Base-by-base conservation (phyloP, 2,888 invertebrate species). In the Napeogenes inachia region DNA sequence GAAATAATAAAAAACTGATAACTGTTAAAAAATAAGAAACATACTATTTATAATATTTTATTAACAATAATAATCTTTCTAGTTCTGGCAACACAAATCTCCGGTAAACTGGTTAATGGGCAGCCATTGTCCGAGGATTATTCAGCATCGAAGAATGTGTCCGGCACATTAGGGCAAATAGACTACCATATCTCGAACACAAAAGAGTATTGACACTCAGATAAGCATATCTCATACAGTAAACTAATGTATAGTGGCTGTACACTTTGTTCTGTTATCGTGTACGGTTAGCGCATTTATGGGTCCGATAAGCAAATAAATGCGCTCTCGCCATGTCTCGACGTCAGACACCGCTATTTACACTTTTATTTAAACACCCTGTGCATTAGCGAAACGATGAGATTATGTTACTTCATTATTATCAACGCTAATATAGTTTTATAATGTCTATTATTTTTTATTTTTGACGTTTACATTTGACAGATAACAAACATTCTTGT, bases 151-250 rank as follows among this genome's bases (percentile, higher is more conserved):
- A 83, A 81, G 88, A 89, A 89, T 89, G 87, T 76, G 81, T 74
- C 75, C 77, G 78, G 72, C 78, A 79, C 87, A 87, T 89, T 88
- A 87, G 83, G 84, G 83, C 82, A 86, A 87, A 89, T 82, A 87
- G 85, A 80, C 84, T 85, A 78, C 83, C 84, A 80, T 89, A 88
- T 89, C 89, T 83, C 72, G 75, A 76, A 82, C 83, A 89, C 89
- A 90, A 89, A 89, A 87, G 89, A 86, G 84, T 89, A 89, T 89
- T 89, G 89, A 89, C 89, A 85, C 75, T 77, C 72, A 84, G 89
- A 89, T 89, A 89, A 88, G 82, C 82, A 72, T 89, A 88, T 89
- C 88, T 82, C 76, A 77, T 78, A 84, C 82, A 84, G 63, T 63
- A 64, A 54, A 64, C 62, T 60, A 64, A 67, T 78, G 79, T 84